Percentiles rank a stretch among this genome's conserved stretches.
Conservation (phyloP, 1,140 invertebrate species). For the Drosophila burlai region DNA sequence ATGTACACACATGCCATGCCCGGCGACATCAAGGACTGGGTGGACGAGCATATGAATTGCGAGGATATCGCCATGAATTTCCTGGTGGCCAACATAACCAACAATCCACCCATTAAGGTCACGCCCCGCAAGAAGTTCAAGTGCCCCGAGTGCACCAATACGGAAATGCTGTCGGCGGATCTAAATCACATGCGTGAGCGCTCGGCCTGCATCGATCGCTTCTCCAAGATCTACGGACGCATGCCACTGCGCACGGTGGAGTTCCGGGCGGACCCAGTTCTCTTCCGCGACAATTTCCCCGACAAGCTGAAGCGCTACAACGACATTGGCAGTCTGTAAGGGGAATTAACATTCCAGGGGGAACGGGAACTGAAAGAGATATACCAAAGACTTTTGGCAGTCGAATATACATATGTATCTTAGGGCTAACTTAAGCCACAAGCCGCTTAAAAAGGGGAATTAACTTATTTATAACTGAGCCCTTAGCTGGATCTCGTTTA, state of each 20-base stretch:
- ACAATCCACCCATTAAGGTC: slow-evolving; percentile 98
- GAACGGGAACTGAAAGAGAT: slow-evolving; percentile 13
- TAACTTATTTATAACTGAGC: neutral
- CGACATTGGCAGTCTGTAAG: slow-evolving; percentile 93
- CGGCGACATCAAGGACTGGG: slow-evolving; percentile 92
- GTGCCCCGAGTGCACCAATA: slow-evolving; percentile 97
- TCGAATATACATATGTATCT: slow-evolving; percentile 17
- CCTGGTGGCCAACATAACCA: slow-evolving; percentile 94
- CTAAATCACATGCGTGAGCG: slow-evolving; percentile 96
- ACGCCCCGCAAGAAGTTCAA: slow-evolving; percentile 99
- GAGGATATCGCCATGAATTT: slow-evolving; percentile 99
- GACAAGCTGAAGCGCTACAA: slow-evolving; percentile 95
- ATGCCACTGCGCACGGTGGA: slow-evolving; percentile 96
- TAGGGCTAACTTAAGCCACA: slow-evolving; percentile 5
- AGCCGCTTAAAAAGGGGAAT: neutral
- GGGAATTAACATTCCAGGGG: slow-evolving; percentile 9
- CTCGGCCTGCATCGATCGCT: slow-evolving; percentile 96
- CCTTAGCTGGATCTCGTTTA: slow-evolving; percentile 7
- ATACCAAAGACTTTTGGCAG: slow-evolving; percentile 57
- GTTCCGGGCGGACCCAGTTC: slow-evolving; percentile 97
- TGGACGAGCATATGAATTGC: slow-evolving; percentile 97
- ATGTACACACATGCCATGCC: slow-evolving; percentile 94
- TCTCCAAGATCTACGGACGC: slow-evolving; percentile 92
- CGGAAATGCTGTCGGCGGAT: slow-evolving; percentile 97
- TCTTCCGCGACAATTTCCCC: slow-evolving; percentile 96